Conservation (phyloP, 2,113 vertebrate species). For the Catharus fuscescens region DNA sequence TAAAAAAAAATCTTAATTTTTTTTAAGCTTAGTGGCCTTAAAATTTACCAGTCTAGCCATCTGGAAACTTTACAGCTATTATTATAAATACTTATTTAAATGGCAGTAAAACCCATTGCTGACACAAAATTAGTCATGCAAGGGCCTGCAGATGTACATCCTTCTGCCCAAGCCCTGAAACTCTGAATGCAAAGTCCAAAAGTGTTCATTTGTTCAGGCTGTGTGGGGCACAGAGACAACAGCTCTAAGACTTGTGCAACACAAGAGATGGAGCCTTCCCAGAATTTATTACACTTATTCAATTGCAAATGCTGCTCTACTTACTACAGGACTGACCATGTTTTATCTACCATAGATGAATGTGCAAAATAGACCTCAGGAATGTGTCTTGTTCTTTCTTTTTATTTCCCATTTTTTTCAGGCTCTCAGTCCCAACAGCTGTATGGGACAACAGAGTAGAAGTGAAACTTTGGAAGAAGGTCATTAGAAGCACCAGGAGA, state of each 20-base stretch:
- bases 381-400: background rate
- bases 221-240: background rate
- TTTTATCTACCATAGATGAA: background rate
- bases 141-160: conserved; percentile 58
- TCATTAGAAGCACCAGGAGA: background rate
- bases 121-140: conserved; percentile 74
- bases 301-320: background rate
- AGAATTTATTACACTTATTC: conserved; percentile 18
- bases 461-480: background rate
- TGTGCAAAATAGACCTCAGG: background rate
- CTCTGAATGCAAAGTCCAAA: conserved; percentile 28
- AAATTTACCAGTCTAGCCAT: conserved; percentile 49
- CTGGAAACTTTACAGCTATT: conserved; percentile 64
- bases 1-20: background rate
- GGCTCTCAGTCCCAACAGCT: background rate
- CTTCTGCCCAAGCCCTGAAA: conserved; percentile 53
- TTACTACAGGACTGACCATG: background rate
- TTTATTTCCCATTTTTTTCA: background rate
- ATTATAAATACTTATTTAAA: conserved; percentile 74
- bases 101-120: conserved; percentile 68
- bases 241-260: background rate
- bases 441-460: background rate
- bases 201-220: conserved; percentile 46
- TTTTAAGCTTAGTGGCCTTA: conserved; percentile 8
- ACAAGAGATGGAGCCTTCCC: background rate